These are phyloP conservation scores for Phodopus roborovskii DNA, from an alignment of 2,113 vertebrate genomes.

Conservation along the genomic window DNA sequence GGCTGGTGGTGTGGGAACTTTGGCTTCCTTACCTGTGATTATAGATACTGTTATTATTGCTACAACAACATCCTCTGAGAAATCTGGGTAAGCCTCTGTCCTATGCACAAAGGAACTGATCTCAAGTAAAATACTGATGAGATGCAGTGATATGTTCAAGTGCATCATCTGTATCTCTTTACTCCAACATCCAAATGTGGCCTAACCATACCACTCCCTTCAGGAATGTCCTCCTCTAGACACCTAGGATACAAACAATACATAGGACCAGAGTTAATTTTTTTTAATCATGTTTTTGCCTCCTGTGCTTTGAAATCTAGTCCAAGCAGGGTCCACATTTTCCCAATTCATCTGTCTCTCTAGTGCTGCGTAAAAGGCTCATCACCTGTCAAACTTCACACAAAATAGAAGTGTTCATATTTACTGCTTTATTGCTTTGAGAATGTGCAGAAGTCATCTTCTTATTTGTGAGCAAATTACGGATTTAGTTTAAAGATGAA, in stretches of 20 bases:
- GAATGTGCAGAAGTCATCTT: background rate
- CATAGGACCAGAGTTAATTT: background rate
- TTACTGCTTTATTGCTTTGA: slow-evolving; percentile 6
- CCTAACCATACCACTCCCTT: background rate
- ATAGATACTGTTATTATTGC: background rate
- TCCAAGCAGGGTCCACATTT: background rate
- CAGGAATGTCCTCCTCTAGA: background rate
- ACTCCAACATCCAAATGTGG: background rate
- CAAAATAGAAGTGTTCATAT: background rate
- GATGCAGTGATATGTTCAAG: background rate
- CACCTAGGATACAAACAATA: background rate
- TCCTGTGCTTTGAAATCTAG: background rate
- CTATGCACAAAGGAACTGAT: background rate
- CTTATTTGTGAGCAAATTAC: background rate
- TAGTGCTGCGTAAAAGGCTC: background rate
- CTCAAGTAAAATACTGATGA: background rate
- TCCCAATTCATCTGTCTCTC: background rate
- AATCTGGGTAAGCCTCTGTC: background rate
- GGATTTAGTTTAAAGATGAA: slow-evolving; percentile 32
- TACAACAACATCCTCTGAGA: background rate
- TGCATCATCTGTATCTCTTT: background rate
- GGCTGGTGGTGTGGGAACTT: background rate
- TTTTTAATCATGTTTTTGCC: background rate
- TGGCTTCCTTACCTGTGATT: background rate
- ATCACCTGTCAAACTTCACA: background rate